Conservation (phyloP, 2,888 invertebrate species). For the Scrobipalpa atriplicella region DNA sequence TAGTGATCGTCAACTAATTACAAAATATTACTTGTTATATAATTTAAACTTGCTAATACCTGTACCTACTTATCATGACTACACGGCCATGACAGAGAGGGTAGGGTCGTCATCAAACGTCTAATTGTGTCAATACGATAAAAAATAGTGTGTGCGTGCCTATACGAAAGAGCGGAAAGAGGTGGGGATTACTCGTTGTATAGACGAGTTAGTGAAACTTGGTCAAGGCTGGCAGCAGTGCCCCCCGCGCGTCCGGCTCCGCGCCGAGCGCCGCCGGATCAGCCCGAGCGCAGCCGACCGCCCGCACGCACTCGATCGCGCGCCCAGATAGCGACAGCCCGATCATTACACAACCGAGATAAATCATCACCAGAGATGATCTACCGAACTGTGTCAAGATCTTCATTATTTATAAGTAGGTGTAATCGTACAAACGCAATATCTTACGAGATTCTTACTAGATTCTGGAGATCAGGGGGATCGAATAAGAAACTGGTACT, state of each 20-base stretch:
- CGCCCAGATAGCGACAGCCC: conserved; percentile 65
- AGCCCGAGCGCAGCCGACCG: conserved; percentile 64
- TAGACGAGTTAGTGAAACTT: conserved; percentile 81
- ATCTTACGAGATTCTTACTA: background rate
- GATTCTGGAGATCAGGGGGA: background rate
- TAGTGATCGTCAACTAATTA: background rate
- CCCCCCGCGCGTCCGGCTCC: conserved; percentile 50
- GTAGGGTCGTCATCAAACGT: conserved; percentile 62
- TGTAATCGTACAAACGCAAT: background rate
- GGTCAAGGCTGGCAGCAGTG: conserved; percentile 76
- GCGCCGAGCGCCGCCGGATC: conserved; percentile 59
- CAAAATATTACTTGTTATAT: no score
- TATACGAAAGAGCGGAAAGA: conserved; percentile 77
- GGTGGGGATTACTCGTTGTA: conserved; percentile 80
- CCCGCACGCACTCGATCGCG: conserved; percentile 67
- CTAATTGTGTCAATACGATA: conserved; percentile 76
- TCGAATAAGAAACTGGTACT: background rate
- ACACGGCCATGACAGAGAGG: conserved; percentile 60
- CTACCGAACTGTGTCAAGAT: conserved; percentile 77
- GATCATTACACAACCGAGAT: conserved; percentile 76
- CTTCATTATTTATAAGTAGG: conserved; percentile 44
- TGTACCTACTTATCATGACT: background rate
- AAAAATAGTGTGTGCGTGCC: conserved; percentile 48
- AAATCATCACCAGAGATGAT: conserved; percentile 74
- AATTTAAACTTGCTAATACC: background rate